Percentiles rank a stretch among this genome's conserved stretches.
Evolutionary conservation across 2,113 vertebrate genomes (phyloP).

Genomic region (Ellobius talpinus): DNA sequence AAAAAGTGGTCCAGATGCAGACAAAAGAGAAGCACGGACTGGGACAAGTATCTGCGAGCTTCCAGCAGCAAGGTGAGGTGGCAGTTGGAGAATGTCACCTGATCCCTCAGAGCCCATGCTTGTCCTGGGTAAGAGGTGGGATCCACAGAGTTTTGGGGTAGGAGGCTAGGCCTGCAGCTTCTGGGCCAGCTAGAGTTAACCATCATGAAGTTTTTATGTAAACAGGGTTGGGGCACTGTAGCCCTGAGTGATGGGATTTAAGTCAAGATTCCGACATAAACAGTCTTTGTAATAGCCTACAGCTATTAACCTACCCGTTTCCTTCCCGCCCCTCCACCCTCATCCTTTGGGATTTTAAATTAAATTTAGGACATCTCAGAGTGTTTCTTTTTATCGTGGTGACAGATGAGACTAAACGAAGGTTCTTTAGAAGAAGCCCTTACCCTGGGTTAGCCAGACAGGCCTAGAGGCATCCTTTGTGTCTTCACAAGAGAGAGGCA

Average conservation of each 20-base stretch:
- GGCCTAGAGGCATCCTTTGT: fast-evolving
- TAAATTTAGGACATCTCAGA: not conserved
- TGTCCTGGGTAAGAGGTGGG: not conserved
- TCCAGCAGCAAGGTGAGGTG: not conserved
- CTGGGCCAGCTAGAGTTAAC: not conserved
- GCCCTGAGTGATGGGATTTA: not conserved
- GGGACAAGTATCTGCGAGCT: too few relatives aligned
- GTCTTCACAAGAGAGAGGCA: not conserved
- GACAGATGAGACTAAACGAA: not conserved
- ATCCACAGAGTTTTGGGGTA: not conserved
- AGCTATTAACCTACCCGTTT: not conserved
- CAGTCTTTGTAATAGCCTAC: not conserved
- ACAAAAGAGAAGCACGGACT: not conserved
- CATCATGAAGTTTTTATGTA: not conserved
- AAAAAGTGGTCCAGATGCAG: not conserved
- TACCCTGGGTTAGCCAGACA: not conserved
- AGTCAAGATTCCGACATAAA: not conserved
- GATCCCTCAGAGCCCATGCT: not conserved
- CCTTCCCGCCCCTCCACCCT: not conserved
- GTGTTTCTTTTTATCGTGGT: not conserved
- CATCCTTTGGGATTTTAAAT: not conserved
- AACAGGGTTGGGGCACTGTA: too few relatives aligned
- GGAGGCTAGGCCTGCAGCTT: not conserved
- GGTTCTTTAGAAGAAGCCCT: not conserved
- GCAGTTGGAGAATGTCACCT: not conserved